These are phyloP conservation scores for Empidonax alnorum DNA, from an alignment of 2,113 vertebrate genomes.

Conservation along the genomic window DNA sequence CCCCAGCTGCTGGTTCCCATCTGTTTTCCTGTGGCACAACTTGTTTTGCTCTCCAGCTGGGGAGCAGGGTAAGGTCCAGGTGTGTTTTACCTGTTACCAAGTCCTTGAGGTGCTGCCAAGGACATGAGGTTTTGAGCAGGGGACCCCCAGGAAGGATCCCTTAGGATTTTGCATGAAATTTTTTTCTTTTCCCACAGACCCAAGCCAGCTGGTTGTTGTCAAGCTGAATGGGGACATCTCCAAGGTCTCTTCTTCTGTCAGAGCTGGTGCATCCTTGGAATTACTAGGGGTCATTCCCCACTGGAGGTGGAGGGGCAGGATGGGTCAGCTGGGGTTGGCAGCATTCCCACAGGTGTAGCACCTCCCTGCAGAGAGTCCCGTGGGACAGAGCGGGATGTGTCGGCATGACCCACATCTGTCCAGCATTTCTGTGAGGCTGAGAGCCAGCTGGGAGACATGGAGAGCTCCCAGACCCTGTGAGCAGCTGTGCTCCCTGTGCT, in stretches of 20 bases:
- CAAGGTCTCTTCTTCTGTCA: accelerated
- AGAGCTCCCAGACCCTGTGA: neutral
- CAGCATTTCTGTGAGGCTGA: neutral
- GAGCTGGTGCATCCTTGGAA: neutral
- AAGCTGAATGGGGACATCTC: accelerated
- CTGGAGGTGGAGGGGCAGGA: neutral
- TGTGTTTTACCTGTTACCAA: neutral
- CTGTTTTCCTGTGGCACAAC: neutral
- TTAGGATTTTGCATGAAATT: neutral
- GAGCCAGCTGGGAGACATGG: neutral
- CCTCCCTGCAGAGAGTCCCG: neutral
- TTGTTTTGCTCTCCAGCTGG: neutral
- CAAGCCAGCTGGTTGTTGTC: neutral
- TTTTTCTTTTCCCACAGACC: neutral
- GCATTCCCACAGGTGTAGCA: neutral
- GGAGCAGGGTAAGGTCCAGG: neutral
- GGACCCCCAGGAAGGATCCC: neutral
- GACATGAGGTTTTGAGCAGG: neutral
- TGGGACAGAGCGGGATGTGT: accelerated
- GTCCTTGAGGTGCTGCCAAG: neutral
- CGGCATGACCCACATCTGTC: neutral
- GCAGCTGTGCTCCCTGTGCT: neutral
- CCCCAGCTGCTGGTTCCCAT: neutral
- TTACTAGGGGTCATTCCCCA: neutral
- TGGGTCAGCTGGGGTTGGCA: accelerated